A percentile compares a stretch with the other conserved stretches of the same genome.
phyloP scores from a whole-genome alignment of 2,888 invertebrate genomes.

The Hirudinaria manillensis region DNA sequence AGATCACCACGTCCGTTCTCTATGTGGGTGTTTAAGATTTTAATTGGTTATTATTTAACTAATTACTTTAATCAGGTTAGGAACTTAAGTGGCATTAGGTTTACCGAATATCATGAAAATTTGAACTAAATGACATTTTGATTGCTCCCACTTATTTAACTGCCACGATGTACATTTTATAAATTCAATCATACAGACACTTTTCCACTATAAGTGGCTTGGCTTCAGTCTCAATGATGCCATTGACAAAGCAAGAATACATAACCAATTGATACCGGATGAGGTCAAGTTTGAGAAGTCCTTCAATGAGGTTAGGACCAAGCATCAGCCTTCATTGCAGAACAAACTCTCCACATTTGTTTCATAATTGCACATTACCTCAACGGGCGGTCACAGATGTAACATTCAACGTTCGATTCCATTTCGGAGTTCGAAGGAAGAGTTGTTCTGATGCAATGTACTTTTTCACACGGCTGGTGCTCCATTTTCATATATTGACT shows the following conservation, averaged over 20 bases:
- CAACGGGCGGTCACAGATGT: too few relatives aligned
- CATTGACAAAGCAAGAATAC: slow-evolving; percentile 71
- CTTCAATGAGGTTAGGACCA: slow-evolving; percentile 25
- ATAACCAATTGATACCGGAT: slow-evolving; percentile 78
- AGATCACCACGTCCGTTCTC: slow-evolving; percentile 73
- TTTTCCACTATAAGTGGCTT: slow-evolving; percentile 64
- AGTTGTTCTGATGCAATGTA: too few relatives aligned
- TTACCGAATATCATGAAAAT: too few relatives aligned
- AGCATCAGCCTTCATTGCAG: too few relatives aligned
- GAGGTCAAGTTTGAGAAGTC: slow-evolving; percentile 61
- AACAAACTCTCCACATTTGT: too few relatives aligned
- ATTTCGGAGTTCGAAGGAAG: too few relatives aligned
- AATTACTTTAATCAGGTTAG: neutral
- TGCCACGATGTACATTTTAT: neutral
- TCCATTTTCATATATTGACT: too few relatives aligned
- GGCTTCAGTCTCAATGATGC: slow-evolving; percentile 71
- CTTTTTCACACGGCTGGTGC: too few relatives aligned
- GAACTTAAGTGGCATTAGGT: neutral
- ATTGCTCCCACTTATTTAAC: neutral
- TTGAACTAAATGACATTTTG: neutral
- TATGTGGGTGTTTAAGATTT: slow-evolving; percentile 59
- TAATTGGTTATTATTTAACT: neutral
- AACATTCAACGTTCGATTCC: too few relatives aligned
- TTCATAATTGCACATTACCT: too few relatives aligned
- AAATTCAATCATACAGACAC: slow-evolving; percentile 31